Conservation (phyloP, 2,797 vertebrate genomes). For the Brotula barbata region DNA sequence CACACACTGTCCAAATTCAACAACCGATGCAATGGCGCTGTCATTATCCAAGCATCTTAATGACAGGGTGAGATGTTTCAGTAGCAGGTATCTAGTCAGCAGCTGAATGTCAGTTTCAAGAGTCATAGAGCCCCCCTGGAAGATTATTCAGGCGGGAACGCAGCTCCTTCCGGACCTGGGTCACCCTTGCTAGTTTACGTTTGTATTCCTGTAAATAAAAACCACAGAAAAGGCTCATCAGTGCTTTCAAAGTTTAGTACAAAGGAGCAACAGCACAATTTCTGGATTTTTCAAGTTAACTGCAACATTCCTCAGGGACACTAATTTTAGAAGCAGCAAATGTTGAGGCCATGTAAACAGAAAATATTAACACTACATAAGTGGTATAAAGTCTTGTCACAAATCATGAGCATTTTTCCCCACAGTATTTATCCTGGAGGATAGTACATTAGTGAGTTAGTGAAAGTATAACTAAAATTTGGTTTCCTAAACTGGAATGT, state of each 20-base stretch:
- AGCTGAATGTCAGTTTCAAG: slow-evolving; percentile 79
- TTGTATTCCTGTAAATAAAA: slow-evolving; percentile 92
- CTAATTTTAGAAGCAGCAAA: no score
- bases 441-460: no score
- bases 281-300: background rate
- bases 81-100: slow-evolving; percentile 19
- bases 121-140: slow-evolving; percentile 87
- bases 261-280: background rate
- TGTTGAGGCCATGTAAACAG: background rate
- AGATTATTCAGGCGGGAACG: slow-evolving; percentile 91
- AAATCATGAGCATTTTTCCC: background rate
- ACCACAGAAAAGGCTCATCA: slow-evolving; percentile 38
- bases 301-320: no score
- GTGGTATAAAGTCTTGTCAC: background rate
- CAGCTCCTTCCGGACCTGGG: slow-evolving; percentile 96
- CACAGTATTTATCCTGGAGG: background rate
- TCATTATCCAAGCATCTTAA: slow-evolving; percentile 45
- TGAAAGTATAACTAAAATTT: background rate
- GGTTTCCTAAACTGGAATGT: background rate
- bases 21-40: slow-evolving; percentile 6
- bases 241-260: slow-evolving; percentile 5
- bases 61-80: slow-evolving; percentile 41
- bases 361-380: background rate
- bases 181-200: slow-evolving; percentile 91
- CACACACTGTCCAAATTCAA: slow-evolving; percentile 32